A percentile compares a stretch with the other conserved stretches of the same genome.
Evolutionary conservation across 2,113 vertebrate genomes (phyloP).

Genomic region (Maccullochella peelii): DNA sequence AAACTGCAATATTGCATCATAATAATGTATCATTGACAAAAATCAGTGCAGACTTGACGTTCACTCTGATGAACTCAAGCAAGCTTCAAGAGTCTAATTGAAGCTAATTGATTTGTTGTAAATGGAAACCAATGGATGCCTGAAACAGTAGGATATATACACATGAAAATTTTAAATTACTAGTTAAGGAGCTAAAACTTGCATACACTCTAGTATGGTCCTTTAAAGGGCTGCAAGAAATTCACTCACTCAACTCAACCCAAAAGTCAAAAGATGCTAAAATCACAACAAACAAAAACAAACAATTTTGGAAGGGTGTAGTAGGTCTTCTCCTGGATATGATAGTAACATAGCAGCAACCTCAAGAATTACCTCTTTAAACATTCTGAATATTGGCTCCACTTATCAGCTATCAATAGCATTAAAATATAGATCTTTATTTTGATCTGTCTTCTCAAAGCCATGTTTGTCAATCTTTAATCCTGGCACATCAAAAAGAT

Average conservation of each 20-base stretch:
- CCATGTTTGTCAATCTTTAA: not conserved
- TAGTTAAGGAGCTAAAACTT: not conserved
- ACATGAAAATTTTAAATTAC: no score
- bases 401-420: not conserved
- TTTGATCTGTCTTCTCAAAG: not conserved
- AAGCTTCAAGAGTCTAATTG: not conserved
- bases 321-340: not conserved
- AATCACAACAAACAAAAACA: no score
- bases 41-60: not conserved
- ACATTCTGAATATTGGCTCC: not conserved
- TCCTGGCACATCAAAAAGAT: not conserved
- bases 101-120: not conserved
- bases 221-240: not conserved
- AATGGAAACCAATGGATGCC: not conserved
- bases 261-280: no score
- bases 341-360: not conserved
- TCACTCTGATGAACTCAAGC: not conserved
- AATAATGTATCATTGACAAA: not conserved
- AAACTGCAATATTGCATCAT: not conserved
- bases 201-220: no score
- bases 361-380: not conserved
- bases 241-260: not conserved
- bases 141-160: not conserved
- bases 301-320: no score
- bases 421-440: not conserved